Percentiles rank a stretch among this genome's conserved stretches.
phyloP scores from a whole-genome alignment of 1,140 invertebrate species.

The Mercenaria mercenaria region DNA sequence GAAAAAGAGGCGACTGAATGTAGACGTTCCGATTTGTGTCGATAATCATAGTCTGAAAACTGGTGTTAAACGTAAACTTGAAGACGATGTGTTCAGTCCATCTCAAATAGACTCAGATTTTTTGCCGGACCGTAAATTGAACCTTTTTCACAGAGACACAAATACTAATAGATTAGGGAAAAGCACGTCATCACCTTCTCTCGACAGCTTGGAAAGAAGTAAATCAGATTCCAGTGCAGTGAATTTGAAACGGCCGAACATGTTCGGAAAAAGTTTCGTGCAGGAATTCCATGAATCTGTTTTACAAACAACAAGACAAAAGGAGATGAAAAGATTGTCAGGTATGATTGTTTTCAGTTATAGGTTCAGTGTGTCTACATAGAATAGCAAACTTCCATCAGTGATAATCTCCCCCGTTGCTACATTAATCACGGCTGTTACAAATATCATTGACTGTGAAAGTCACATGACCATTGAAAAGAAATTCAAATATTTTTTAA shows the following conservation, averaged over 20 bases:
- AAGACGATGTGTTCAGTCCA: conserved; percentile 48
- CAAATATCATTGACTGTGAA: no score
- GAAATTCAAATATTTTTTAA: no score
- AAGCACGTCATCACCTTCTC: neutral
- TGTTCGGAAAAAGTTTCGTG: conserved; percentile 78
- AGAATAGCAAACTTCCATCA: no score
- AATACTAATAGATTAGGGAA: neutral
- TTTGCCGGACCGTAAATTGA: neutral
- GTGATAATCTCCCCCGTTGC: neutral
- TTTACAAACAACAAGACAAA: conserved; percentile 84
- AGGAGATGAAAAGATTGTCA: conserved; percentile 54
- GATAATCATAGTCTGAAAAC: neutral
- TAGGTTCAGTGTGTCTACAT: neutral
- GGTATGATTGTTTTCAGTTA: conserved; percentile 10
- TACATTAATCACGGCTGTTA: no score
- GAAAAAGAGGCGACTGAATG: conserved; percentile 43
- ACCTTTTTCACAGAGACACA: neutral
- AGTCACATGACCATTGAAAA: no score
- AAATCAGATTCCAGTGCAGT: conserved; percentile 4
- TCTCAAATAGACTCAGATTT: conserved; percentile 13
- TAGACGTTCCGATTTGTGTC: neutral
- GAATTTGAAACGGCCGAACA: neutral
- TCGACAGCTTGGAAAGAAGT: conserved; percentile 23
- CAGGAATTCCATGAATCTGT: conserved; percentile 86
- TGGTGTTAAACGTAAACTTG: conserved; percentile 68